These are phyloP conservation scores for Lampris megalopsis DNA, from an alignment of 2,113 vertebrate genomes.

Conservation along the genomic window DNA sequence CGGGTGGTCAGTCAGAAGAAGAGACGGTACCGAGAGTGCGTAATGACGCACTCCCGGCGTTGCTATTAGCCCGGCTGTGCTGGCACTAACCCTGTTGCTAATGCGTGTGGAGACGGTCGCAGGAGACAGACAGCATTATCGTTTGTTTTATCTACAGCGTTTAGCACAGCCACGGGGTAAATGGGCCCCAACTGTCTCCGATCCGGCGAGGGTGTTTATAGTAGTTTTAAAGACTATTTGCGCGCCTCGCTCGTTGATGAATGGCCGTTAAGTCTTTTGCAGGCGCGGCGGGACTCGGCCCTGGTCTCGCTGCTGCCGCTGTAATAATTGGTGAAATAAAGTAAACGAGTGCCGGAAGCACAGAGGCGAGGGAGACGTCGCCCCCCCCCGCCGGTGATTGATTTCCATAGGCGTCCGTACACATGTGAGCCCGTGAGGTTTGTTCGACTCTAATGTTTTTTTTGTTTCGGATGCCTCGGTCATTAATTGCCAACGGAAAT, in stretches of 20 bases:
- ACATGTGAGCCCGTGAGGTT: background rate
- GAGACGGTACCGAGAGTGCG: constrained; percentile 37
- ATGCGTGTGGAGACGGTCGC: constrained; percentile 91
- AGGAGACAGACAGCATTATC: constrained; percentile 98
- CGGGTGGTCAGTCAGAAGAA: constrained; percentile 8
- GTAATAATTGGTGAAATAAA: constrained; percentile 96
- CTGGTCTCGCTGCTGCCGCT: constrained; percentile 83
- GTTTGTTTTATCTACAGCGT: constrained; percentile 96
- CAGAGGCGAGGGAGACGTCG: constrained; percentile 85
- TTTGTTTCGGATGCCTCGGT: background rate
- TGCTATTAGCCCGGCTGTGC: constrained; percentile 67
- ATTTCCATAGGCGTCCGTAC: constrained; percentile 78
- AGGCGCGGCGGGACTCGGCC: constrained; percentile 92
- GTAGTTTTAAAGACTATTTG: constrained; percentile 95
- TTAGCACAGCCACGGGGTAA: constrained; percentile 90
- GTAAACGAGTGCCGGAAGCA: constrained; percentile 86
- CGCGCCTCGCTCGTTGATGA: constrained; percentile 93
- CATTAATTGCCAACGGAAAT: background rate
- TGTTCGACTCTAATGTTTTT: constrained; percentile 2
- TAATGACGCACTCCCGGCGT: constrained; percentile 79
- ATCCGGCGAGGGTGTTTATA: constrained; percentile 92
- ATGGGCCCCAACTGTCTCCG: constrained; percentile 92
- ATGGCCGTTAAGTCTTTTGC: constrained; percentile 92
- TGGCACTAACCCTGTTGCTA: constrained; percentile 92
- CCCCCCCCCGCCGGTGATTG: constrained; percentile 82